phyloP scores from a whole-genome alignment of 2,113 vertebrate genomes.

The Pseudolaguvia tuberculata region DNA sequence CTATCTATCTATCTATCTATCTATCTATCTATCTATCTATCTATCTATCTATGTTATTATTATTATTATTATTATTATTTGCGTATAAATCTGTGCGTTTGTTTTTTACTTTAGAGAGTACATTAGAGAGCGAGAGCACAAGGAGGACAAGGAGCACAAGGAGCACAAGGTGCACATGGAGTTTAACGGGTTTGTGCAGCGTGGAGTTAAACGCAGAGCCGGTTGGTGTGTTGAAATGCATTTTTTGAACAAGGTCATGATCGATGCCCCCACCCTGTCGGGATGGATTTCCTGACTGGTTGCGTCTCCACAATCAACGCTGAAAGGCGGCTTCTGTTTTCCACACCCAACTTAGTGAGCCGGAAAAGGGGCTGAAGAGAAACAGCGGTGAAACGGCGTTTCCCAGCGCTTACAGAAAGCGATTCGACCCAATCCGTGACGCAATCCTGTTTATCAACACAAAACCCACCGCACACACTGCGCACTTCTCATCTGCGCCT shows the following conservation, averaged over 20 bases:
- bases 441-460: conserved; percentile 30
- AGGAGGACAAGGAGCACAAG: too few relatives aligned
- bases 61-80: too few relatives aligned
- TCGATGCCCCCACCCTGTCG: conserved; percentile 75
- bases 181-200: background rate
- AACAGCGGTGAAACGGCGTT: conserved; percentile 55
- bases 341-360: conserved; percentile 55
- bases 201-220: background rate
- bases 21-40: too few relatives aligned
- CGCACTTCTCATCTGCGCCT: background rate
- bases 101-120: too few relatives aligned
- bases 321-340: conserved; percentile 51
- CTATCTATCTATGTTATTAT: too few relatives aligned
- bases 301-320: conserved; percentile 77
- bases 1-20: too few relatives aligned
- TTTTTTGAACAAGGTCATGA: conserved; percentile 70
- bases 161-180: too few relatives aligned
- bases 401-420: conserved; percentile 23
- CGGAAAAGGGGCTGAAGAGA: conserved; percentile 65
- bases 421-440: conserved; percentile 22
- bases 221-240: conserved; percentile 12
- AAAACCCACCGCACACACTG: conserved; percentile 23
- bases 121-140: too few relatives aligned
- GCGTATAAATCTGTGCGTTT: too few relatives aligned
- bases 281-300: conserved; percentile 82